A percentile compares a stretch with the other conserved stretches of the same genome.
Evolutionary conservation across 2,888 invertebrate species (phyloP).

Genomic region (Andricus quercusramuli): DNA sequence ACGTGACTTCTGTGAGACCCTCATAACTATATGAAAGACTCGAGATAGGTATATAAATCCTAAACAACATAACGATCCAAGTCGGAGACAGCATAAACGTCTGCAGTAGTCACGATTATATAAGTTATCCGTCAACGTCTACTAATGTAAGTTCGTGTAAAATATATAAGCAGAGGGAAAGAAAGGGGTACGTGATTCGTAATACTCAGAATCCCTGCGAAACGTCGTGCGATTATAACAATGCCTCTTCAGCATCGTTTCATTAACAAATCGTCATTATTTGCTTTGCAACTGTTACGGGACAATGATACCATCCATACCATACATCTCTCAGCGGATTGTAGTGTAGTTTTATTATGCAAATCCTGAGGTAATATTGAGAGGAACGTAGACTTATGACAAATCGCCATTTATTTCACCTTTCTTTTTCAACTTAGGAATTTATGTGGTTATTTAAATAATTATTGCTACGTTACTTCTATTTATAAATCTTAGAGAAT

Average conservation of each 20-base stretch:
- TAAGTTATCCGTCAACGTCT: conserved; percentile 57
- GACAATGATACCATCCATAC: conserved; percentile 35
- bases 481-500: background rate
- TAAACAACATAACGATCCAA: conserved; percentile 40
- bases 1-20: conserved; percentile 25
- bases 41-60: conserved; percentile 37
- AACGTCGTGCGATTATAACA: conserved; percentile 37
- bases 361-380: conserved; percentile 1
- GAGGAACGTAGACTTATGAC: conserved; percentile 10
- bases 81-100: conserved; percentile 52
- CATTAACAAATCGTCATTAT: conserved; percentile 35
- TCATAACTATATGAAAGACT: conserved; percentile 39
- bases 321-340: background rate
- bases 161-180: conserved; percentile 22
- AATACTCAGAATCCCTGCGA: conserved; percentile 21
- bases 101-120: conserved; percentile 57
- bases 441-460: conserved; percentile 22
- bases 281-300: conserved; percentile 2
- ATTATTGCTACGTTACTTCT: background rate
- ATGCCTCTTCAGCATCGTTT: conserved; percentile 23
- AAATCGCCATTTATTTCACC: conserved; percentile 26
- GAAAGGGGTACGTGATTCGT: conserved; percentile 19
- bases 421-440: conserved; percentile 13
- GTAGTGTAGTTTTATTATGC: conserved; percentile 19
- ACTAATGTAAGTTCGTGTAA: conserved; percentile 21